Base-by-base conservation (phyloP, 2,888 invertebrate species). In the Sarcophaga carnaria region DNA sequence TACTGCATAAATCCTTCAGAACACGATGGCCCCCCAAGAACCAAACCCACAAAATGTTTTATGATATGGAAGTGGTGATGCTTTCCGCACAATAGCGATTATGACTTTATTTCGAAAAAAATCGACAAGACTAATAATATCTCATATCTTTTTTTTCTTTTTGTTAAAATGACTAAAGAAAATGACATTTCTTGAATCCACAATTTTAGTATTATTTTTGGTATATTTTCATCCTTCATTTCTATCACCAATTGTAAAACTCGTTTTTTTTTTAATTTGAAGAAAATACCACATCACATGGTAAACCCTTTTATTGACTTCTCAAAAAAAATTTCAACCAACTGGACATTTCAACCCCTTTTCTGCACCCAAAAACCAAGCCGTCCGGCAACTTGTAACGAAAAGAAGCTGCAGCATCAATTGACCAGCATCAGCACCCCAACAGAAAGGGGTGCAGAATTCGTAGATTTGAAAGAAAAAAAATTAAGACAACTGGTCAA, bases 401-500 rank as follows among this genome's bases (percentile, higher is more conserved):
- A 72, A 60, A 83, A 70, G 84, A 82, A 79, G 74, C 54, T 70
- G 83, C 88, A 87, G 89, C 90, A 90, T 91, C 89, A 89, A 88
- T 47, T n/a, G 54, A 71, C 80, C 80, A 63, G 11, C 78, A 78
- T 14, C 47, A 72, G 59, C 17, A 6, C n/a, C 8, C 6, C 37
- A 60, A 63, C n/a, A n/a, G 27, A 12, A 80, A 83, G 80, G 85
- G 83, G 69, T 83, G 20, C 27, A 17, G 14, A 11, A 49, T 80
- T 20, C 45, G 4, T 47, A 66, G 14, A 79, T 66, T 37, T 69
- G 4, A 20, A 20, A n/a, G 45, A 67, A 17, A 45, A 54, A 47
- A 64, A 4, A 59, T 59, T 37, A 75, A n/a, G 45, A 27, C 49
- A 17, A 82, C 74, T 88, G 91, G 91, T 91, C 92, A 92, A 88